Evolutionary conservation across 2,888 invertebrate genomes (phyloP).

Genomic region (Xanthostigma xanthostigma): DNA sequence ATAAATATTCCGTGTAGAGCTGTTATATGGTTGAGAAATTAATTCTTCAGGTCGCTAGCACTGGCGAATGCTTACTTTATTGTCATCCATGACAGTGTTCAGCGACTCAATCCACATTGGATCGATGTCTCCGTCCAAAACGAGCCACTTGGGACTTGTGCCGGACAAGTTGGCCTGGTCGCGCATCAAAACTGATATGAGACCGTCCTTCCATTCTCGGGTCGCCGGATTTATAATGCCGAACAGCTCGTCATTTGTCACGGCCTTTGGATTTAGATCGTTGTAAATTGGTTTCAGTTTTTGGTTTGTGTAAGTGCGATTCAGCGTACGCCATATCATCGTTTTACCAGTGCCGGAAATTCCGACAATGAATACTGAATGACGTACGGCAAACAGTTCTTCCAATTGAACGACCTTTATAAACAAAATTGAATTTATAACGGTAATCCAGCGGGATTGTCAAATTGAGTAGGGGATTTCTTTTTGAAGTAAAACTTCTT

Average conservation of each 20-base stretch:
- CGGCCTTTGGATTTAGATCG: conserved; percentile 92
- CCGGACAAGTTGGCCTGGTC: conserved; percentile 83
- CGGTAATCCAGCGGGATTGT: too few relatives aligned
- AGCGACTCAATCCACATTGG: conserved; percentile 98
- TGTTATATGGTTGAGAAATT: too few relatives aligned
- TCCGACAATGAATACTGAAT: conserved; percentile 81
- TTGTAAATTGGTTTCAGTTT: conserved; percentile 71
- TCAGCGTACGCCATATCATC: conserved; percentile 83
- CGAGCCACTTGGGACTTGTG: conserved; percentile 85
- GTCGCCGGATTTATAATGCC: conserved; percentile 88
- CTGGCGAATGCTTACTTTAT: conserved; percentile 44
- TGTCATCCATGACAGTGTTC: conserved; percentile 95
- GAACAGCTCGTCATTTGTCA: conserved; percentile 89
- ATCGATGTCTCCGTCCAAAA: conserved; percentile 91
- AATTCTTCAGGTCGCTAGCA: too few relatives aligned
- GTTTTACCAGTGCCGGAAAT: conserved; percentile 85
- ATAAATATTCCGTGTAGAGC: too few relatives aligned
- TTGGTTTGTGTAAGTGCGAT: conserved; percentile 66
- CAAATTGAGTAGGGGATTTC: too few relatives aligned
- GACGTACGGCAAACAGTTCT: conserved; percentile 83
- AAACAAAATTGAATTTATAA: not conserved
- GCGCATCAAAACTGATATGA: conserved; percentile 85
- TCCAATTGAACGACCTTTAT: conserved; percentile 75
- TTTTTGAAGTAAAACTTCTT: too few relatives aligned
- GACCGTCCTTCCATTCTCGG: conserved; percentile 83